These are phyloP conservation scores for Amphimallon solstitiale DNA, from an alignment of 2,888 invertebrate genomes.

Conservation along the genomic window DNA sequence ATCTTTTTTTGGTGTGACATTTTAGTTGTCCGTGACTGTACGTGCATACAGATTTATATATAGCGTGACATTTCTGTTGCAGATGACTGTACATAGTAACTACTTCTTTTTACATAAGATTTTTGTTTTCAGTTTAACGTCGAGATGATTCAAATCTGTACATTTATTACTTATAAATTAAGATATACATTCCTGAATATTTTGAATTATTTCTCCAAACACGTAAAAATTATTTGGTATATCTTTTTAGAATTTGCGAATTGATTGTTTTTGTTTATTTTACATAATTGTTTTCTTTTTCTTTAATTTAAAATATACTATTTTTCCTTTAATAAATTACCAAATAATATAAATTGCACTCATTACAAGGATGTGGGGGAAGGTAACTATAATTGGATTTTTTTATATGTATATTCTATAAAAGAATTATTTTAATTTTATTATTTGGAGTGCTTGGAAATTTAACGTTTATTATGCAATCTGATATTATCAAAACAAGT, in stretches of 20 bases:
- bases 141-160: conserved; percentile 13
- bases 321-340: no score
- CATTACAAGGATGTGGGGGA: no score
- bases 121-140: conserved; percentile 9
- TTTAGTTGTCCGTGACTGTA: conserved; percentile 8
- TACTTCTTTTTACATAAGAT: background rate
- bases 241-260: conserved; percentile 10
- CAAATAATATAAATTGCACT: no score
- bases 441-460: no score
- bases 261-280: conserved; percentile 19
- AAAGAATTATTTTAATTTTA: no score
- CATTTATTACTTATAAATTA: conserved; percentile 11
- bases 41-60: background rate
- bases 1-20: background rate
- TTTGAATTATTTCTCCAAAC: background rate
- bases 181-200: background rate
- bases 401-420: no score
- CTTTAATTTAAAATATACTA: no score
- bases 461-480: no score
- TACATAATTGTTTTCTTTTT: background rate
- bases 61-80: background rate
- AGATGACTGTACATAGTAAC: conserved; percentile 6
- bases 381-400: no score
- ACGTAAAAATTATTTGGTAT: background rate
- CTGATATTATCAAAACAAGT: no score